phyloP scores from a whole-genome alignment of 64 coral and sea anemone genomes.

The Montipora cactus region DNA sequence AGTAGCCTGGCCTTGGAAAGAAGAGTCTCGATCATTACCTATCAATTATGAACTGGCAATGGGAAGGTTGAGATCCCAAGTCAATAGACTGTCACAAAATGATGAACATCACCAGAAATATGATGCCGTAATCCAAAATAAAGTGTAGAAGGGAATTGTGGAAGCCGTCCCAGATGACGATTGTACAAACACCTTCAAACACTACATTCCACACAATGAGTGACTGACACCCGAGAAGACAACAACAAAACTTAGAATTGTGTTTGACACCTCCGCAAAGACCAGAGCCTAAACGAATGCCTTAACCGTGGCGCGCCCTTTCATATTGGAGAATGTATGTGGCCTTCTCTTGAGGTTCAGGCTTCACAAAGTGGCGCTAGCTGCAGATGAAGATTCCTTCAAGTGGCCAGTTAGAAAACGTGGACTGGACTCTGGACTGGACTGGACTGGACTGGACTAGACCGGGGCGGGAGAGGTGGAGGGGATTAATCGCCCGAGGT shows the following conservation, averaged over 20 bases:
- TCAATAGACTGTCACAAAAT: slow-evolving; percentile 12
- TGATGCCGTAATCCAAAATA: slow-evolving; percentile 37
- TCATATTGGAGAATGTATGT: slow-evolving; percentile 23
- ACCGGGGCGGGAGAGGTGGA: no score
- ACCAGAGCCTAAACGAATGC: slow-evolving; percentile 1
- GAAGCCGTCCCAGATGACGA: slow-evolving; percentile 18
- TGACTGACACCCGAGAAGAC: slow-evolving; percentile 5
- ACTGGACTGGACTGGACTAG: no score
- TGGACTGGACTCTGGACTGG: no score
- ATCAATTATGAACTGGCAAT: slow-evolving; percentile 28
- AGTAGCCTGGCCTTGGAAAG: slow-evolving; percentile 49
- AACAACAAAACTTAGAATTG: slow-evolving; percentile 52
- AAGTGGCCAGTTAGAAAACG: neutral
- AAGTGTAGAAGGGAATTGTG: slow-evolving; percentile 39
- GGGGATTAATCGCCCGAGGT: no score
- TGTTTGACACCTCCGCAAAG: slow-evolving; percentile 43
- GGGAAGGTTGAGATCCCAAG: slow-evolving; percentile 6
- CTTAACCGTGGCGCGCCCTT: neutral
- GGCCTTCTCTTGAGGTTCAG: slow-evolving; percentile 16
- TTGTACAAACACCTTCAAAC: slow-evolving; percentile 13
- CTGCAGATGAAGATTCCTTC: slow-evolving; percentile 36
- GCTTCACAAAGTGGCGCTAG: neutral
- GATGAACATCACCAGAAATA: slow-evolving; percentile 8
- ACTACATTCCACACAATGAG: slow-evolving; percentile 62
- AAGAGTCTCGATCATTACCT: neutral